phyloP scores from a whole-genome alignment of 2,888 invertebrate species.

The Candidula unifasciata region DNA sequence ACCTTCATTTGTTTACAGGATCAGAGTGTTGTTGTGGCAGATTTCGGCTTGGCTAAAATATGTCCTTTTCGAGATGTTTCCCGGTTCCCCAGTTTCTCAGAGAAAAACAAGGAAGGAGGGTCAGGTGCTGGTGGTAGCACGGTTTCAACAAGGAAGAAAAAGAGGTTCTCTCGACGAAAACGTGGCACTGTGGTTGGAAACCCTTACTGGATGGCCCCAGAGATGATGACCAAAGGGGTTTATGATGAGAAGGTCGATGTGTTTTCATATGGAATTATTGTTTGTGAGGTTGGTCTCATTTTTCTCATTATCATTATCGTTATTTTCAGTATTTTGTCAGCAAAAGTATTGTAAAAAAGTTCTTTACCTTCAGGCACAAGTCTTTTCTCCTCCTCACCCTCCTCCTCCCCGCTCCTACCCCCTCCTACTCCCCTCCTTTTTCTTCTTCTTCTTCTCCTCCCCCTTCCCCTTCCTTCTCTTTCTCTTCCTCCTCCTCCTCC shows the following conservation, averaged over 20 bases:
- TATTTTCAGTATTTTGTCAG: too few species aligned
- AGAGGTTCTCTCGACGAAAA: constrained; percentile 86
- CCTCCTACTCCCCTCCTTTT: too few species aligned
- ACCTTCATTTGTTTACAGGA: constrained; percentile 81
- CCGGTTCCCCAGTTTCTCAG: constrained; percentile 45
- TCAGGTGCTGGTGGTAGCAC: neutral
- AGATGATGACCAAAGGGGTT: constrained; percentile 97
- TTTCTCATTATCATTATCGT: too few species aligned
- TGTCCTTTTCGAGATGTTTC: constrained; percentile 64
- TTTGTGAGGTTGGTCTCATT: constrained; percentile 87
- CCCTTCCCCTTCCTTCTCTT: too few species aligned
- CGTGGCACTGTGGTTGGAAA: constrained; percentile 97
- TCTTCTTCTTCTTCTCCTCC: too few species aligned
- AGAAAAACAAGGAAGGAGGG: constrained; percentile 12
- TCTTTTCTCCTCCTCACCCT: too few species aligned
- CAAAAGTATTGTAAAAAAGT: too few species aligned
- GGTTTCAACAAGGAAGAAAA: constrained; percentile 39
- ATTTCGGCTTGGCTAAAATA: constrained; percentile 92
- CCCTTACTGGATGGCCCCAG: constrained; percentile 99
- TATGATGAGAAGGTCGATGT: constrained; percentile 98
- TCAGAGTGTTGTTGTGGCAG: constrained; percentile 94
- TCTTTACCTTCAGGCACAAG: too few species aligned
- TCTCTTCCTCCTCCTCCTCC: too few species aligned
- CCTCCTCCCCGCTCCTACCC: too few species aligned
- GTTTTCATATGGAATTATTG: constrained; percentile 95